Evolutionary conservation across 2,113 vertebrate genomes (phyloP).

Genomic region (Menura novaehollandiae): DNA sequence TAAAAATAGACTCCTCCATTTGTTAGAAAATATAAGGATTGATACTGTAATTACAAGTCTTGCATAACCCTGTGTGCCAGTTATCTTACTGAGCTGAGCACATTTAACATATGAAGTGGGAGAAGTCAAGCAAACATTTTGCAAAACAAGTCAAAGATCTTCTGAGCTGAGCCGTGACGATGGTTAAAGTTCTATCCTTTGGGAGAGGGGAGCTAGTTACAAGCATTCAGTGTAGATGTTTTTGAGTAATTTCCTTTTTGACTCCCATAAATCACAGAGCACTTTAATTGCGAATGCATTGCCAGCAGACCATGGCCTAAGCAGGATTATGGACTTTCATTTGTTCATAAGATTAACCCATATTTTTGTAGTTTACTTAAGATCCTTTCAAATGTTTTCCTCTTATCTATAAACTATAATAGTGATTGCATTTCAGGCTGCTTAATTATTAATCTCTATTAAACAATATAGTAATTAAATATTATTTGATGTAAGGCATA

Average conservation of each 20-base stretch:
- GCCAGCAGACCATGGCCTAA: conserved; percentile 7
- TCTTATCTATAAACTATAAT: neutral
- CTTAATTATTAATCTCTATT: neutral
- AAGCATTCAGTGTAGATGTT: neutral
- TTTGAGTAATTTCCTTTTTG: conserved; percentile 34
- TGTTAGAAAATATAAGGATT: neutral
- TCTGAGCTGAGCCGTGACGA: neutral
- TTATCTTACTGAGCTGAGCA: neutral
- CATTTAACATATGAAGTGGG: neutral
- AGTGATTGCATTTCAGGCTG: neutral
- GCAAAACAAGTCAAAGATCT: conserved; percentile 8
- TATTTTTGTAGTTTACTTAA: neutral
- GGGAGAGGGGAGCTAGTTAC: neutral
- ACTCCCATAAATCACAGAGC: conserved; percentile 42
- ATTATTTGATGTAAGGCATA: neutral
- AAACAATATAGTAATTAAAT: neutral
- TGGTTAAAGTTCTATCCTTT: neutral
- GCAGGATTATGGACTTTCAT: neutral
- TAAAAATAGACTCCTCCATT: conserved; percentile 7
- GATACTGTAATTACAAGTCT: neutral
- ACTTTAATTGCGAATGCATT: conserved; percentile 35
- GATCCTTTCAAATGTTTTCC: neutral
- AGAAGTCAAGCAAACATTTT: conserved; percentile 21
- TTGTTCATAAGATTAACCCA: neutral
- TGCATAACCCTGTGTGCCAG: neutral